These are phyloP conservation scores for Rhopalosiphum padi DNA, from an alignment of 1,140 invertebrate genomes.

Conservation along the genomic window DNA sequence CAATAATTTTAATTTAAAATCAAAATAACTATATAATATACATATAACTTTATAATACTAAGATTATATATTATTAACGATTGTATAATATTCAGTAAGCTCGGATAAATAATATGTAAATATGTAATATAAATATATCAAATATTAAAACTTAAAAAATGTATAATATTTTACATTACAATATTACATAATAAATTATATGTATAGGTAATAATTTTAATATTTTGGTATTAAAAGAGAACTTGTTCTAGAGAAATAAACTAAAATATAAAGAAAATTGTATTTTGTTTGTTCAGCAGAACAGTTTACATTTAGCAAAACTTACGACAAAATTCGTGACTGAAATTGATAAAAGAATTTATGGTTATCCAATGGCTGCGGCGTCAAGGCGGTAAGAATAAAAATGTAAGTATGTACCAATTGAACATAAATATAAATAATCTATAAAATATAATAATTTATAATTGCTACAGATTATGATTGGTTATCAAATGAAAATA, in stretches of 20 bases:
- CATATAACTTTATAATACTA: too few species aligned
- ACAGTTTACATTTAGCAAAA: not conserved
- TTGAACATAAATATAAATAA: constrained; percentile 6
- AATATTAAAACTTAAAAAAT: not conserved
- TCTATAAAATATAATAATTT: constrained; percentile 27
- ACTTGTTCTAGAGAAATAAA: not conserved
- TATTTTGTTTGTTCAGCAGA: not conserved
- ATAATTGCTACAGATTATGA: constrained; percentile 13
- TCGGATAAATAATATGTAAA: not conserved
- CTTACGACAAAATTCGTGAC: not conserved
- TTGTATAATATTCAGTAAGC: not conserved
- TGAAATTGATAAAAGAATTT: not conserved
- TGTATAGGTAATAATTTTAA: not conserved
- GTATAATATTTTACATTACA: not conserved
- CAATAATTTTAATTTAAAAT: not conserved
- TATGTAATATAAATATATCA: not conserved
- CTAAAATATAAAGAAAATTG: not conserved
- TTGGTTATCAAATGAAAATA: constrained; percentile 11
- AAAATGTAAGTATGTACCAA: not conserved
- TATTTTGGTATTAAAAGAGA: not conserved
- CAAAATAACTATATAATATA: not conserved
- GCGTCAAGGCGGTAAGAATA: not conserved
- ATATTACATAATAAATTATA: not conserved
- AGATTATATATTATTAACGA: too few species aligned
- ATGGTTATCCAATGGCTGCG: not conserved